Evolutionary conservation across 2,888 invertebrate genomes (phyloP).

Genomic region (Chrysolina oricalcia): DNA sequence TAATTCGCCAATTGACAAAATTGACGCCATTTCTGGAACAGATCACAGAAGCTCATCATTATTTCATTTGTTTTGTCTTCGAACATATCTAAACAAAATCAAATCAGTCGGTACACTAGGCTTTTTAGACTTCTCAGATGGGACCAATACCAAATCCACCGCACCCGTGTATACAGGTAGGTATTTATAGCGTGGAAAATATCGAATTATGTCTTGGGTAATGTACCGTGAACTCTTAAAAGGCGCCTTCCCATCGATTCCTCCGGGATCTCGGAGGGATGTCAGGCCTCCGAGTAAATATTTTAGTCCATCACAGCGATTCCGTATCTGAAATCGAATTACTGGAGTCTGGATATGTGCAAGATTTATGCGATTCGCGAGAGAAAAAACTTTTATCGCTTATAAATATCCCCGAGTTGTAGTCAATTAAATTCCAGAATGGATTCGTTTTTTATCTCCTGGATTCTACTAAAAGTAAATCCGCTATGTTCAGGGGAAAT

Average conservation of each 20-base stretch:
- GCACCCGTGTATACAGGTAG: neutral
- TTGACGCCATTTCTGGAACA: no score
- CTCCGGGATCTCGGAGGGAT: neutral
- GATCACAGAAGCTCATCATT: no score
- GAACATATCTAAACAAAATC: no score
- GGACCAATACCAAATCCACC: neutral
- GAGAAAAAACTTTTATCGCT: constrained; percentile 7
- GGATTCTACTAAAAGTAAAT: no score
- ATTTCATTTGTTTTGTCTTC: no score
- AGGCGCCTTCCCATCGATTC: neutral
- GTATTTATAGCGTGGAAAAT: constrained; percentile 8
- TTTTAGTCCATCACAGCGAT: constrained; percentile 1
- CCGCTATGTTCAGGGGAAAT: no score
- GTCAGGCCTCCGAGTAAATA: neutral
- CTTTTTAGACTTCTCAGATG: no score
- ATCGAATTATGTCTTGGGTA: neutral
- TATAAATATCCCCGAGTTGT: neutral
- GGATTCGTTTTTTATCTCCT: no score
- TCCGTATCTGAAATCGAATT: neutral
- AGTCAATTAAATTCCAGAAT: no score
- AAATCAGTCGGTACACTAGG: no score
- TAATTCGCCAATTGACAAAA: no score
- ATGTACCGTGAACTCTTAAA: neutral
- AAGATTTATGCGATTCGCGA: neutral
- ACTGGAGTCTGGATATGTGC: neutral